phyloP scores from a whole-genome alignment of 2,113 vertebrate genomes.

The Paedocypris sp. region DNA sequence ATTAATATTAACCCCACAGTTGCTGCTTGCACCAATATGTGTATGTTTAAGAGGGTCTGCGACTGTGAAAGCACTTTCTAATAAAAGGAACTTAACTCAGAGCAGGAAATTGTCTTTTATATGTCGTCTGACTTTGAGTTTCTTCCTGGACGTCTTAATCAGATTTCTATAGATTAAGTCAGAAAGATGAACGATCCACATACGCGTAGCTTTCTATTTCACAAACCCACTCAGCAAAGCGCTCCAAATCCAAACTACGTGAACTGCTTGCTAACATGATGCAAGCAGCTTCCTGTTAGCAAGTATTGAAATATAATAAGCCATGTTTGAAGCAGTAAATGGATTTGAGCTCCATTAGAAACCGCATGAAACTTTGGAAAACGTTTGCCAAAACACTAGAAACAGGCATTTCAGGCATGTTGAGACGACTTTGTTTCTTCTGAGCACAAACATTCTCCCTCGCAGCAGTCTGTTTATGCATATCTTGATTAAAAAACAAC shows the following conservation, averaged over 20 bases:
- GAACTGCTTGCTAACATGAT: background rate
- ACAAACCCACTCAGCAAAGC: background rate
- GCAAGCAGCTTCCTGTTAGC: background rate
- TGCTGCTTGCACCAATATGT: no score
- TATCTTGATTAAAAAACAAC: no score
- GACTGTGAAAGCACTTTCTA: no score
- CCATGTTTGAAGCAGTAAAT: background rate
- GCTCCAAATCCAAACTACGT: background rate
- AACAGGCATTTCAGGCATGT: no score
- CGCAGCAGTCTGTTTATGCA: no score
- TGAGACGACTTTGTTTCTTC: no score
- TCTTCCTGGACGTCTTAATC: background rate
- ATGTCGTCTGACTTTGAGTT: background rate
- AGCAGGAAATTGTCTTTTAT: background rate
- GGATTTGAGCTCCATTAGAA: background rate
- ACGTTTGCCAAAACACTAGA: no score
- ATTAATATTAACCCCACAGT: no score
- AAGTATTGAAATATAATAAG: slow-evolving; percentile 5
- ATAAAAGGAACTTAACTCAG: background rate
- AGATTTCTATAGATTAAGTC: background rate
- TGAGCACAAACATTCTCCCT: no score
- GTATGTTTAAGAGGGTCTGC: no score
- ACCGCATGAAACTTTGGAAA: no score
- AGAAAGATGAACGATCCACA: background rate
- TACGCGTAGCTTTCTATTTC: no score